Evolutionary conservation across 2,113 vertebrate genomes (phyloP).

Genomic region (Gavialis gangeticus): DNA sequence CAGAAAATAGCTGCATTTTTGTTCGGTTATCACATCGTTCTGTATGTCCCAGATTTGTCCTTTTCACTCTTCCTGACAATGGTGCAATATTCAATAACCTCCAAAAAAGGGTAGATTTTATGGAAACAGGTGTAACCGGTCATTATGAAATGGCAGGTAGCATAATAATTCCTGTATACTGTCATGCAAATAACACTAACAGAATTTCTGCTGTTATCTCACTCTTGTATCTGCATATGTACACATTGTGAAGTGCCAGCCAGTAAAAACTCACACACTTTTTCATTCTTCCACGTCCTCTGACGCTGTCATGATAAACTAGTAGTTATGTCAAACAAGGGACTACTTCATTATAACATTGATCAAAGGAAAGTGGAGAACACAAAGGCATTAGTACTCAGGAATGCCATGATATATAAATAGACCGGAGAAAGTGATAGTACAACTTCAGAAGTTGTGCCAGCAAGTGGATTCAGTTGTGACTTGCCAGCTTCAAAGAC

Average conservation of each 20-base stretch:
- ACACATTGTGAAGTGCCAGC: background rate
- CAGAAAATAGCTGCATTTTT: background rate
- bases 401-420: background rate
- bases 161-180: background rate
- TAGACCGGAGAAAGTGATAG: background rate
- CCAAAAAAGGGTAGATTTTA: background rate
- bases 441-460: background rate
- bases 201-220: background rate
- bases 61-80: background rate
- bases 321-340: background rate
- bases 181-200: background rate
- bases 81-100: background rate
- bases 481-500: background rate
- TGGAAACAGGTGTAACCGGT: background rate
- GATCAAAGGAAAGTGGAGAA: conserved; percentile 12
- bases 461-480: background rate
- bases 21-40: background rate
- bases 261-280: background rate
- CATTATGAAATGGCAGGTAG: background rate
- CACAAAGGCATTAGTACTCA: background rate
- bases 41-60: background rate
- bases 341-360: background rate
- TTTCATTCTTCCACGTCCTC: background rate
- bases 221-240: background rate
- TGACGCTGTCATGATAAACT: background rate